Percentiles rank a stretch among this genome's conserved stretches.
Evolutionary conservation across 2,113 vertebrate species (phyloP).

Genomic region (Bettongia penicillata): DNA sequence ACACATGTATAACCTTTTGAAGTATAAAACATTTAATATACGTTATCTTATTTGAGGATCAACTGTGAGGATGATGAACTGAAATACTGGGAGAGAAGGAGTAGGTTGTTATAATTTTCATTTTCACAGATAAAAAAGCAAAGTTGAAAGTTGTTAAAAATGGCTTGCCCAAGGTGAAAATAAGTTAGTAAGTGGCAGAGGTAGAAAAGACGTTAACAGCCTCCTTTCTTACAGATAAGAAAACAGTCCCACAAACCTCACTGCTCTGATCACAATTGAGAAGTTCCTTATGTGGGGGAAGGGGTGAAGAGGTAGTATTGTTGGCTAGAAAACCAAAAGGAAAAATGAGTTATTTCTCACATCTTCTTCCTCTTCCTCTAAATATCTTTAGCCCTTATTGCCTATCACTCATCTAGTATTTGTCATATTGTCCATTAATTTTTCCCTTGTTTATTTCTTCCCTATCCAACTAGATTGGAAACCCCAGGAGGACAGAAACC

Average conservation of each 20-base stretch:
- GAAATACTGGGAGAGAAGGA: background rate
- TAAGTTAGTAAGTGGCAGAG: background rate
- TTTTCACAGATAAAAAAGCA: constrained; percentile 22
- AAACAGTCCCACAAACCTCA: background rate
- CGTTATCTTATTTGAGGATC: background rate
- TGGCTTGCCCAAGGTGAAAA: background rate
- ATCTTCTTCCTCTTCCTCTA: background rate
- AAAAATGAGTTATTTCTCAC: background rate
- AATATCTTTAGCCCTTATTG: background rate
- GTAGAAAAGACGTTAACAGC: background rate
- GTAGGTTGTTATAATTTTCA: background rate
- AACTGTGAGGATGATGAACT: background rate
- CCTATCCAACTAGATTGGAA: background rate
- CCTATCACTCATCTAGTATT: background rate
- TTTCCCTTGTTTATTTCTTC: background rate
- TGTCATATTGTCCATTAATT: background rate
- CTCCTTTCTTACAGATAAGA: background rate
- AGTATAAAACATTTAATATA: background rate
- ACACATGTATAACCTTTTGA: background rate
- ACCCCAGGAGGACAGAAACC: background rate
- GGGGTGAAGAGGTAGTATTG: too few species aligned
- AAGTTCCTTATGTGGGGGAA: background rate
- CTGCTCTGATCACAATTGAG: background rate
- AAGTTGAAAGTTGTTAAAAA: background rate
- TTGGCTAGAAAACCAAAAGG: background rate